Conservation (phyloP, 2,888 invertebrate species). For the Drosophila subquinaria region DNA sequence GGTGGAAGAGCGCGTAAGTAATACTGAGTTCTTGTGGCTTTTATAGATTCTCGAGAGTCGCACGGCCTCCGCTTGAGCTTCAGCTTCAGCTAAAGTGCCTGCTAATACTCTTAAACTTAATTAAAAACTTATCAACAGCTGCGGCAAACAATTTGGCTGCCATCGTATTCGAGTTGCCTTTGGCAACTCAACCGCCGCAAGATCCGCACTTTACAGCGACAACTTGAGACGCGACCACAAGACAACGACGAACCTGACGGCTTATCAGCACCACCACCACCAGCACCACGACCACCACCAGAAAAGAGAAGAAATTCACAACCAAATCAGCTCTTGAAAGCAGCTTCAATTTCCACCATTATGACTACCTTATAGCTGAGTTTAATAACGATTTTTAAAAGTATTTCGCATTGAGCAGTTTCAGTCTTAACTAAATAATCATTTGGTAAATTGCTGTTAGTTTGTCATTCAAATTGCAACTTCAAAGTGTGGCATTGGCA, state of each 20-base stretch:
- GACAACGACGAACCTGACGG: slow-evolving; percentile 3
- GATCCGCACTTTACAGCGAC: slow-evolving; percentile 16
- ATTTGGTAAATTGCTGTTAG: background rate
- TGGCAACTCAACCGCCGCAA: slow-evolving; percentile 34
- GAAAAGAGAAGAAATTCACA: background rate
- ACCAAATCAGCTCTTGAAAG: background rate
- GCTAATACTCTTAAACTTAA: slow-evolving; percentile 74
- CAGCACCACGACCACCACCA: background rate
- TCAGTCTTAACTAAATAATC: slow-evolving; percentile 10
- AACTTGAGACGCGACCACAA: slow-evolving; percentile 25
- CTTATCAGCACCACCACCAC: slow-evolving; percentile 4
- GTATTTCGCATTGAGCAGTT: background rate
- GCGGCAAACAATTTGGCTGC: slow-evolving; percentile 65
- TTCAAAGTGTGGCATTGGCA: slow-evolving; percentile 53
- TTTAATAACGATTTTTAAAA: background rate
- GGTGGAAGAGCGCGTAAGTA: slow-evolving; percentile 29
- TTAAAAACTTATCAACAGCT: slow-evolving; percentile 78
- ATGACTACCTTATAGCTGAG: background rate
- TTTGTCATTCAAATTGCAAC: slow-evolving; percentile 14
- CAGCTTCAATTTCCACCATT: slow-evolving; percentile 3
- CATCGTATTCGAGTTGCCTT: slow-evolving; percentile 36
- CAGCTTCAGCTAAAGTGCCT: slow-evolving; percentile 59
- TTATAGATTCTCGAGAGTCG: slow-evolving; percentile 36
- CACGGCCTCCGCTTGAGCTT: slow-evolving; percentile 2
- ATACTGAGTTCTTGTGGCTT: slow-evolving; percentile 43